Base-by-base conservation (phyloP, 2,888 invertebrate species). In the Cyrtodaria siliqua region DNA sequence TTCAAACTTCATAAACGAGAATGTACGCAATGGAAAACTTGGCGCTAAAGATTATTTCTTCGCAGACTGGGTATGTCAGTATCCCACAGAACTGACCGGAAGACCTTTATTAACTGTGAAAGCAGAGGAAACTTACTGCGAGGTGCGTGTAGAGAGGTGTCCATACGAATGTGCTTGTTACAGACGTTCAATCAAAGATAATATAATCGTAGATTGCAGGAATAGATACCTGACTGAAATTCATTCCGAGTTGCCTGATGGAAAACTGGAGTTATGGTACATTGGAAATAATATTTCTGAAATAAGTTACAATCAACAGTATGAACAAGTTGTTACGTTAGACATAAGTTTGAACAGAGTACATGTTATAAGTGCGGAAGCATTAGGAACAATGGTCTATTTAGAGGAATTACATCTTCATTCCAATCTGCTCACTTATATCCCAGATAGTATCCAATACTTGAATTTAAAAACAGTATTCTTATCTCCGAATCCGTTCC, bases 161-260 rank as follows among this genome's bases (percentile, higher is more conserved):
- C 33, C 33, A 33, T 12, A 4, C 4, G 33, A 33, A 8, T 33
- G 33, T 33, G 12, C 33, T 1, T 85, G 85, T 72, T 72, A 63
- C 29, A 47, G 62, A 16, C 63, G 85, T 23, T 64, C 63, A 1
- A 33, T 62, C 6, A 75, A 47, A 9, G 40, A 55, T 14, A 55
- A 67, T 1, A 61, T 71, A 9, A 77, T 82, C 18, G 83, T 85
- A 8, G 82, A 85, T 40, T 85, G 85, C 56, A 44, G 82, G 24
- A 20, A 73, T 9, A 57, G 24, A 26, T 56, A 49, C 9, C 20
- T 80, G 2, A 44, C n/a, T 0, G 9, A 20, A 0, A 50, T 83
- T 4, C 85, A 83, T 20, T 9, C 29, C 1, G 9, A 14, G 18
- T 44, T 80, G 9, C 85, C 85, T 4, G 4, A 4, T 8, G 33